Base-by-base conservation (phyloP, 2,797 vertebrate genomes). In the Anniella stebbinsi region DNA sequence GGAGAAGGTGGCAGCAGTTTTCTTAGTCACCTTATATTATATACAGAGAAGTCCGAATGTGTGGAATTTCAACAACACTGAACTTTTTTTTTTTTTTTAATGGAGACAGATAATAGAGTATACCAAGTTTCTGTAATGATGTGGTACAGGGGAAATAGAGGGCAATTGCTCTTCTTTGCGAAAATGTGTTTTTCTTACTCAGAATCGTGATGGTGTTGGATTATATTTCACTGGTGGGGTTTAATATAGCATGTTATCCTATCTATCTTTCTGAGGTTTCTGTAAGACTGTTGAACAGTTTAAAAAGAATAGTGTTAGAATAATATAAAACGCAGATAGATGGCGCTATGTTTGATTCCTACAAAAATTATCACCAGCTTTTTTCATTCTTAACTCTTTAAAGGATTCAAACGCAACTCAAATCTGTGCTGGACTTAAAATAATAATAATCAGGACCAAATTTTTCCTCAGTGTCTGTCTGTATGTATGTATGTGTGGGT, bases 361-460 rank as follows among this genome's bases (percentile, higher is more conserved):
- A 98, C 98, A 97, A 90, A 96, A 97, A 96, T 96, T 94, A 99
- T 99, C 99, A 99, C 99, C 99, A 99, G 99, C 99, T 98, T 98
- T 98, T 98, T 98, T 97, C 97, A 98, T 98, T 98, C 97, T 98
- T 98, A 98, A 98, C 98, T 99, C 97, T 97, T 99, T 98, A 98
- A 97, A 97, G 99, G 99, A 99, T 98, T 99, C 98, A 98, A 98
- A 99, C 98, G 97, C 98, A 98, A 98, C 98, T 99, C 98, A 98
- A 98, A 98, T 98, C 98, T 99, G 98, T 99, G 98, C 99, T 98
- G 98, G 98, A 99, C 98, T 84, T 93, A 82, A 90, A 91, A 98
- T 98, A 98, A 96, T 97, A 97, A 97, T 97, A 98, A 98, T 99
- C 98, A 99, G 99, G 99, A 99, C 98, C 99, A 99, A 99, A 99